A percentile compares a stretch with the other conserved stretches of the same genome.
Conservation (phyloP, 2,113 vertebrate genomes). For the Zosterops borbonicus region DNA sequence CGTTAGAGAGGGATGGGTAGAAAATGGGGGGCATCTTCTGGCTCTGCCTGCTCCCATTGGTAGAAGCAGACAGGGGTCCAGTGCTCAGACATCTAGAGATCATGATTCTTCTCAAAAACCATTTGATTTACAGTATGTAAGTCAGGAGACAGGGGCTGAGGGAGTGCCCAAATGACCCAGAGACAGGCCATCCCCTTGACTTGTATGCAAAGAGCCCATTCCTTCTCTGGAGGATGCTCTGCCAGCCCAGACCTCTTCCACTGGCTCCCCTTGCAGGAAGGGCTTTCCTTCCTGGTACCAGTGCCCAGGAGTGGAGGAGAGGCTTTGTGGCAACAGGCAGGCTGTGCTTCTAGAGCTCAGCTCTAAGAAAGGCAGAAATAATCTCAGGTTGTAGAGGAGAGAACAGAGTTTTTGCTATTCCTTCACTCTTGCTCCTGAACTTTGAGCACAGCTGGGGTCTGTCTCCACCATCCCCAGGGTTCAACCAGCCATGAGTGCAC, state of each 20-base stretch:
- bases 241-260: background rate
- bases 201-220: fast-evolving
- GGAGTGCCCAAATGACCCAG: background rate
- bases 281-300: background rate
- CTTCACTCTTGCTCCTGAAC: background rate
- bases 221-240: background rate
- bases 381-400: background rate
- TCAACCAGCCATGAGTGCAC: background rate
- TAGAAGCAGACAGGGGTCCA: background rate
- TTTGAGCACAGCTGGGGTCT: background rate
- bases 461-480: background rate
- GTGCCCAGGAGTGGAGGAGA: background rate
- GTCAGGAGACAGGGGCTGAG: background rate
- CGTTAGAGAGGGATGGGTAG: background rate
- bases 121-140: background rate
- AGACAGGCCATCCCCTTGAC: background rate
- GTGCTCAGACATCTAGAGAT: background rate
- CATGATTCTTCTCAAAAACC: background rate
- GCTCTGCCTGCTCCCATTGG: background rate
- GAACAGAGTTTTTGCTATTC: background rate
- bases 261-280: background rate
- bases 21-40: background rate
- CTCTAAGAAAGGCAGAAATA: background rate
- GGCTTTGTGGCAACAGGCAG: background rate
- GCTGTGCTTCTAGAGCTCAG: background rate